Percentiles rank a stretch among this genome's conserved stretches.
phyloP scores from a whole-genome alignment of 1,140 invertebrate genomes.

The Drosophila kohkoa region DNA sequence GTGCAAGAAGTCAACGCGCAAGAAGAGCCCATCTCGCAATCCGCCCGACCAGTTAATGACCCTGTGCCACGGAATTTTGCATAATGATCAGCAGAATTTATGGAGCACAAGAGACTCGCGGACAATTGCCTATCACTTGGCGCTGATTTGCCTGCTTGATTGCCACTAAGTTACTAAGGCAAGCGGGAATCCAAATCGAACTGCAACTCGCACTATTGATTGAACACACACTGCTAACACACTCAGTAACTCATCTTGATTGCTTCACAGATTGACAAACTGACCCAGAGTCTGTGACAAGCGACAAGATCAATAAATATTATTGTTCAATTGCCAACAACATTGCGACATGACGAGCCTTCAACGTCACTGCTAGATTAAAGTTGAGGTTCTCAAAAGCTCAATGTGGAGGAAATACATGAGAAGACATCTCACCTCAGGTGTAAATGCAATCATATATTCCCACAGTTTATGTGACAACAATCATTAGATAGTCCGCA shows the following conservation, averaged over 20 bases:
- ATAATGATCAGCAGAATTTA: conserved; percentile 45
- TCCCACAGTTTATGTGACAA: conserved; percentile 41
- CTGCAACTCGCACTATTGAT: conserved; percentile 16
- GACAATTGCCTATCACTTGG: conserved; percentile 44
- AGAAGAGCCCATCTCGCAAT: not conserved
- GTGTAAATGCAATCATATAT: conserved; percentile 9
- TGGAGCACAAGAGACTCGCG: conserved; percentile 10
- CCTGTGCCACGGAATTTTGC: conserved; percentile 57
- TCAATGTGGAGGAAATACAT: not conserved
- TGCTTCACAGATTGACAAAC: conserved; percentile 67
- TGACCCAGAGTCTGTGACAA: conserved; percentile 63
- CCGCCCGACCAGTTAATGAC: conserved; percentile 68
- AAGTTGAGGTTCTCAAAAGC: not conserved
- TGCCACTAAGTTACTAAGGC: conserved; percentile 74
- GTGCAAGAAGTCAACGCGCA: conserved; percentile 53
- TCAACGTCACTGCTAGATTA: conserved; percentile 22
- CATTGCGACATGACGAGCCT: conserved; percentile 10
- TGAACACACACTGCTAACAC: conserved; percentile 65
- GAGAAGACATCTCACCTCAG: not conserved
- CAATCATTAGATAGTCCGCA: conserved; percentile 38
- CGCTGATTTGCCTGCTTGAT: conserved; percentile 49
- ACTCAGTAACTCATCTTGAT: conserved; percentile 58
- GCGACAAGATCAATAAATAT: conserved; percentile 67
- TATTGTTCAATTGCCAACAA: conserved; percentile 62
- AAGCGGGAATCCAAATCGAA: conserved; percentile 52